Percentiles rank a stretch among this genome's conserved stretches.
phyloP scores from a whole-genome alignment of 2,113 vertebrate species.

The Rhinolophus ferrumequinum region DNA sequence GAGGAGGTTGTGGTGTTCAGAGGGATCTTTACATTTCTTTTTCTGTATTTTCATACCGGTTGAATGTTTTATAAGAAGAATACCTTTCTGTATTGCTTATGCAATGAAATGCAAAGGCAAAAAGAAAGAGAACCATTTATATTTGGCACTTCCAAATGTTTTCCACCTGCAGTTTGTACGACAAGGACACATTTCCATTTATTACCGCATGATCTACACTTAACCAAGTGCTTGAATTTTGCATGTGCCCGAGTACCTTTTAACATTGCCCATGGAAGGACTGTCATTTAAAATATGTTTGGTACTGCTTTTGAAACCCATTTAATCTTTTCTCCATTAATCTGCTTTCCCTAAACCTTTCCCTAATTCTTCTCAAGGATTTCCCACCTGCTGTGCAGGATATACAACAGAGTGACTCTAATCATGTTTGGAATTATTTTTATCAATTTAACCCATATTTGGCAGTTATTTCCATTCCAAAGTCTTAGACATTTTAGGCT shows the following conservation, averaged over 20 bases:
- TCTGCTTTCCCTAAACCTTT: conserved; percentile 89
- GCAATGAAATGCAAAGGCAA: neutral
- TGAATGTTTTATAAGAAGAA: neutral
- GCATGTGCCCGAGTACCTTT: conserved; percentile 73
- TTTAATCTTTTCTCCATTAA: conserved; percentile 87
- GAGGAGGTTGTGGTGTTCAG: neutral
- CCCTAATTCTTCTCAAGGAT: conserved; percentile 87
- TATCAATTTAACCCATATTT: conserved; percentile 88
- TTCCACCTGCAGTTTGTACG: neutral
- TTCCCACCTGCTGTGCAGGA: conserved; percentile 86
- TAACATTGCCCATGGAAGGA: conserved; percentile 78
- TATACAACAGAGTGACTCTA: conserved; percentile 85
- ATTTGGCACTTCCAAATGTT: neutral
- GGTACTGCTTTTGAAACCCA: conserved; percentile 85
- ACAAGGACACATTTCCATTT: conserved; percentile 70
- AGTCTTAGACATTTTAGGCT: conserved; percentile 75
- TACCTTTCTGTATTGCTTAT: neutral
- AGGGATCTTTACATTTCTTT: neutral
- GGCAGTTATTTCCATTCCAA: conserved; percentile 82
- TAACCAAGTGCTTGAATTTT: conserved; percentile 77
- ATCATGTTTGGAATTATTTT: conserved; percentile 87
- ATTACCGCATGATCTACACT: conserved; percentile 50
- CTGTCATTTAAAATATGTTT: conserved; percentile 86
- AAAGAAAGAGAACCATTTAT: neutral
- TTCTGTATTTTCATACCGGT: neutral